phyloP scores from a whole-genome alignment of 2,888 invertebrate genomes.

The Cotesia congregata region DNA sequence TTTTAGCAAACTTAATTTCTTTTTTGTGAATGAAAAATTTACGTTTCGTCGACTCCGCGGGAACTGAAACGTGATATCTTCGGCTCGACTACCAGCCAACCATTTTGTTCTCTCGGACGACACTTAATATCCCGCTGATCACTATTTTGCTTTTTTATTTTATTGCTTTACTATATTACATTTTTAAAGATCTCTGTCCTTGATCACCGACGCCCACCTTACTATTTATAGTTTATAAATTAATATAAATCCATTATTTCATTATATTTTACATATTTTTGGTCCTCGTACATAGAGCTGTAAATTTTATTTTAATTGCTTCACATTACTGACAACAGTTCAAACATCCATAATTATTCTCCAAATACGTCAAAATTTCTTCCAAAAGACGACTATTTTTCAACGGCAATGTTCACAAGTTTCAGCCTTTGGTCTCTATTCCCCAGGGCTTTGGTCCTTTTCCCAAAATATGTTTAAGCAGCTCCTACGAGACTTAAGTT shows the following conservation, averaged over 20 bases:
- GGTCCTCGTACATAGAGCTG: too few species aligned
- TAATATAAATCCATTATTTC: not conserved
- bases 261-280: too few species aligned
- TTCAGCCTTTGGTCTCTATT: conserved; percentile 46
- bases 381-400: not conserved
- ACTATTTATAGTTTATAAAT: not conserved
- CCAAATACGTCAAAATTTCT: too few species aligned
- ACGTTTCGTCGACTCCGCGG: conserved; percentile 35
- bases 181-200: conserved; percentile 1
- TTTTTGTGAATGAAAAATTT: conserved; percentile 40
- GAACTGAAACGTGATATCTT: conserved; percentile 53
- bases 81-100: conserved; percentile 49
- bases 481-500: not conserved
- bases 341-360: too few species aligned
- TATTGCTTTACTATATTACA: not conserved
- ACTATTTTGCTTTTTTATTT: not conserved
- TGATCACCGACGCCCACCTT: conserved; percentile 9
- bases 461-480: conserved; percentile 11
- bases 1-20: conserved; percentile 47
- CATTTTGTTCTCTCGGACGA: conserved; percentile 47
- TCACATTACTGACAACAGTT: too few species aligned
- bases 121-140: conserved; percentile 49
- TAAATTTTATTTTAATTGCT: too few species aligned
- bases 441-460: conserved; percentile 19
- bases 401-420: conserved; percentile 24